phyloP scores from a whole-genome alignment of 2,113 vertebrate species.

The Rutilus rutilus region DNA sequence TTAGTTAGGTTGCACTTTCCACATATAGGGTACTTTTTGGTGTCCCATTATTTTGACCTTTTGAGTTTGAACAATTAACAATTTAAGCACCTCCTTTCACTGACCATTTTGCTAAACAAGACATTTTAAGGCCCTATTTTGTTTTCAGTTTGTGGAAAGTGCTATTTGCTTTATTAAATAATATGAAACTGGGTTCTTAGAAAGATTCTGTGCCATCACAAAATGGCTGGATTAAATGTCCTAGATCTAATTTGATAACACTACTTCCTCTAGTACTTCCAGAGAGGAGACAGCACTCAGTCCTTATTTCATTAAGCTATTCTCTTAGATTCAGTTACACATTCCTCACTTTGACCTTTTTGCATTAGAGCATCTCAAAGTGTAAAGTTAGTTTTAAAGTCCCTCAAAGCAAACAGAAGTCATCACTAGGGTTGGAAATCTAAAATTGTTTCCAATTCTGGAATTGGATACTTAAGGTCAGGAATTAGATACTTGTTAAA shows the following conservation, averaged over 20 bases:
- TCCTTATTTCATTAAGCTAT: conserved; percentile 22
- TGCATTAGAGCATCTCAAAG: neutral
- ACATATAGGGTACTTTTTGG: neutral
- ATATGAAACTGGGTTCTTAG: conserved; percentile 10
- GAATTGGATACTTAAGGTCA: too few species aligned
- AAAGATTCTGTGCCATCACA: neutral
- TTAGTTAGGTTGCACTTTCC: neutral
- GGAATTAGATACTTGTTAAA: too few species aligned
- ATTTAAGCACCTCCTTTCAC: neutral
- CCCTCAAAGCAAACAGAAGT: conserved; percentile 18
- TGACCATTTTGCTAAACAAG: neutral
- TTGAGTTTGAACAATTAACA: neutral
- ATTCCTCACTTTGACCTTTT: conserved; percentile 20
- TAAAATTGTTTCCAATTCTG: too few species aligned
- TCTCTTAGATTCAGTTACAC: conserved; percentile 27
- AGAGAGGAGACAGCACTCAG: conserved; percentile 20
- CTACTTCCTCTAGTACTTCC: conserved; percentile 15
- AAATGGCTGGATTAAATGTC: conserved; percentile 40
- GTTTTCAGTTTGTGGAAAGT: neutral
- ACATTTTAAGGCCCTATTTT: neutral
- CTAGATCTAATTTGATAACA: conserved; percentile 38
- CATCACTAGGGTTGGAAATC: neutral
- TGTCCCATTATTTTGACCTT: neutral
- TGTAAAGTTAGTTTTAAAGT: conserved; percentile 10
- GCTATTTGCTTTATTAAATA: conserved; percentile 31